Conservation (phyloP, 2,797 vertebrate genomes). For the Poeciliopsis paucimaculata region DNA sequence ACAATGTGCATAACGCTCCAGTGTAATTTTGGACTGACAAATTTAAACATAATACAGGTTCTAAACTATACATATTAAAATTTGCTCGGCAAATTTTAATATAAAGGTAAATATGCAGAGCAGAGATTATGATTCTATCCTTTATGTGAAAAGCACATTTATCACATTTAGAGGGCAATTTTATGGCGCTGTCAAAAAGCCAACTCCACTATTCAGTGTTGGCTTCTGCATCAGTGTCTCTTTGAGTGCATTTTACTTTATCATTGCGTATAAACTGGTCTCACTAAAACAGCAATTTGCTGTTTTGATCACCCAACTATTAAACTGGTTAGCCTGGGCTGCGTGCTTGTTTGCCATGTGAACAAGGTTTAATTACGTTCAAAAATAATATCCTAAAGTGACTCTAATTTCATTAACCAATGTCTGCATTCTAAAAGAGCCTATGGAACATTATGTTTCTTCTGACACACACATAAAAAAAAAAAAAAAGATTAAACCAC, state of each 20-base stretch:
- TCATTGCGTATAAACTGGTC: slow-evolving; percentile 35
- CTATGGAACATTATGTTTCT: slow-evolving; percentile 40
- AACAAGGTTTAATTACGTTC: slow-evolving; percentile 24
- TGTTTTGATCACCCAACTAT: slow-evolving; percentile 60
- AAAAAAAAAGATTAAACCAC: background rate
- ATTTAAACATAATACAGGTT: slow-evolving; percentile 15
- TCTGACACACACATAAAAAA: slow-evolving; percentile 23
- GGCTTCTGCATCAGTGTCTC: slow-evolving; percentile 26
- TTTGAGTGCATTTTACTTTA: slow-evolving; percentile 42
- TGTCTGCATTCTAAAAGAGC: slow-evolving; percentile 44
- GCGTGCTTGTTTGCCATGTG: background rate
- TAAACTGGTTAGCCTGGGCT: slow-evolving; percentile 28
- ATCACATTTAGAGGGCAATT: slow-evolving; percentile 56
- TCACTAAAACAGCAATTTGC: slow-evolving; percentile 35
- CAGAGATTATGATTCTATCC: slow-evolving; percentile 39
- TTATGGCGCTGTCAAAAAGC: slow-evolving; percentile 55
- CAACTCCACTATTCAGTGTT: slow-evolving; percentile 33
- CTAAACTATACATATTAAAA: slow-evolving; percentile 21
- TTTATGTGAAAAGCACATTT: slow-evolving; percentile 38
- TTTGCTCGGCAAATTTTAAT: slow-evolving; percentile 33
- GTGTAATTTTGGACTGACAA: slow-evolving; percentile 21
- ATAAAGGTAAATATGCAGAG: slow-evolving; percentile 27
- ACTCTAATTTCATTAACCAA: slow-evolving; percentile 44
- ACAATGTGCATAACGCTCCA: background rate
- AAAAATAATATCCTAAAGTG: slow-evolving; percentile 33